phyloP scores from a whole-genome alignment of 2,797 vertebrate genomes.

The Gymnothorax reevesii region DNA sequence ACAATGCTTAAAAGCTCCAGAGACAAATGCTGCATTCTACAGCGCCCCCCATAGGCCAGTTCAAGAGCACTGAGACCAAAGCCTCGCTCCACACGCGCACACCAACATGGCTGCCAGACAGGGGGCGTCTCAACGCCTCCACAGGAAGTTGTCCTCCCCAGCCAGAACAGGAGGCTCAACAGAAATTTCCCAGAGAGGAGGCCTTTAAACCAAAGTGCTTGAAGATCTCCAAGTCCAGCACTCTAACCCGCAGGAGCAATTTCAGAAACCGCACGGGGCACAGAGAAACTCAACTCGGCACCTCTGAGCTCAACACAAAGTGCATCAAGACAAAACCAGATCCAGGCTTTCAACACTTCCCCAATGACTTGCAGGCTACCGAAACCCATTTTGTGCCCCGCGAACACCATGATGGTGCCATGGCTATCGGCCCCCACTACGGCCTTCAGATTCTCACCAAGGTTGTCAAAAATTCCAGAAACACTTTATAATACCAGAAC shows the following conservation, averaged over 20 bases:
- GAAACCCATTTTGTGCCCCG: background rate
- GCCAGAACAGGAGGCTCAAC: background rate
- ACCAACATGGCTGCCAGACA: background rate
- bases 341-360: constrained; percentile 43
- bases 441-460: background rate
- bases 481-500: background rate
- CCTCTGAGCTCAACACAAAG: background rate
- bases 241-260: background rate
- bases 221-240: background rate
- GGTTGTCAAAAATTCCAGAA: background rate
- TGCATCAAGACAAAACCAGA: constrained; percentile 2
- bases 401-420: background rate
- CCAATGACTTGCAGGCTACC: constrained; percentile 53
- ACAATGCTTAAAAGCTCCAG: background rate
- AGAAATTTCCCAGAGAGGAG: background rate
- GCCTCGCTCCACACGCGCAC: too few relatives aligned
- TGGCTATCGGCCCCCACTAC: background rate
- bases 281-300: background rate
- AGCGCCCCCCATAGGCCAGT: background rate
- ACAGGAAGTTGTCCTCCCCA: background rate
- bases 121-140: background rate
- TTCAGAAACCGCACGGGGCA: background rate
- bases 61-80: background rate
- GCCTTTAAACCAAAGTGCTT: background rate
- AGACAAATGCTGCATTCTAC: background rate